A percentile compares a stretch with the other conserved stretches of the same genome.
Conservation (phyloP, 2,797 vertebrate genomes). For the Lophotriccus pileatus region DNA sequence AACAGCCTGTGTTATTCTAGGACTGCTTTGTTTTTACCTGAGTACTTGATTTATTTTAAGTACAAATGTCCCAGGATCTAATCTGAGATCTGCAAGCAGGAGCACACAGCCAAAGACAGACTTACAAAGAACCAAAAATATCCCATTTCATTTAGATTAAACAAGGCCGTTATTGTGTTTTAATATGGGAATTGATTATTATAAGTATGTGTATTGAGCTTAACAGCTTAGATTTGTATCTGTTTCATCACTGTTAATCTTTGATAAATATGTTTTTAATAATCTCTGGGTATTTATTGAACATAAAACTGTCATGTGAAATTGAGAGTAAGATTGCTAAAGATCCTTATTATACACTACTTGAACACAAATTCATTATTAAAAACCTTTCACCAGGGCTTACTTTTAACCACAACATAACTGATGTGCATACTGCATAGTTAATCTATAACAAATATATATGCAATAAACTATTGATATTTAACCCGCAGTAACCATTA, state of each 20-base stretch:
- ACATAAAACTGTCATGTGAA: slow-evolving; percentile 71
- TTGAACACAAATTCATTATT: slow-evolving; percentile 56
- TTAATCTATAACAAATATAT: slow-evolving; percentile 48
- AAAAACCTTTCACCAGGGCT: slow-evolving; percentile 32
- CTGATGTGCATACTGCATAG: not conserved
- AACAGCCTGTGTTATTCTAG: not conserved
- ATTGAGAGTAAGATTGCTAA: slow-evolving; percentile 55
- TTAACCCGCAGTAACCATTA: slow-evolving; percentile 63
- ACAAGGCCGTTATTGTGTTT: slow-evolving; percentile 58
- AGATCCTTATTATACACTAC: slow-evolving; percentile 46
- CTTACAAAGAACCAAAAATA: not conserved
- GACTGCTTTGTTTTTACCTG: not conserved
- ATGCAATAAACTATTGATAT: slow-evolving; percentile 61
- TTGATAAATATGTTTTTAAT: slow-evolving; percentile 82
- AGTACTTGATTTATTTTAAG: not conserved
- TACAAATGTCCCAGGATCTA: not conserved
- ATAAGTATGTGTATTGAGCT: slow-evolving; percentile 64
- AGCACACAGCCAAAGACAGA: not conserved
- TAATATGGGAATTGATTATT: slow-evolving; percentile 74
- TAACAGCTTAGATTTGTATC: slow-evolving; percentile 74
- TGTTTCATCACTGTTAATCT: slow-evolving; percentile 74
- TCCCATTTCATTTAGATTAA: slow-evolving; percentile 53
- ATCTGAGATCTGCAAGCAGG: not conserved
- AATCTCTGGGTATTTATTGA: slow-evolving; percentile 74
- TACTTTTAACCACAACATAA: slow-evolving; percentile 37